These are phyloP conservation scores for Thera britannica DNA, from an alignment of 2,888 invertebrate species.

Conservation along the genomic window DNA sequence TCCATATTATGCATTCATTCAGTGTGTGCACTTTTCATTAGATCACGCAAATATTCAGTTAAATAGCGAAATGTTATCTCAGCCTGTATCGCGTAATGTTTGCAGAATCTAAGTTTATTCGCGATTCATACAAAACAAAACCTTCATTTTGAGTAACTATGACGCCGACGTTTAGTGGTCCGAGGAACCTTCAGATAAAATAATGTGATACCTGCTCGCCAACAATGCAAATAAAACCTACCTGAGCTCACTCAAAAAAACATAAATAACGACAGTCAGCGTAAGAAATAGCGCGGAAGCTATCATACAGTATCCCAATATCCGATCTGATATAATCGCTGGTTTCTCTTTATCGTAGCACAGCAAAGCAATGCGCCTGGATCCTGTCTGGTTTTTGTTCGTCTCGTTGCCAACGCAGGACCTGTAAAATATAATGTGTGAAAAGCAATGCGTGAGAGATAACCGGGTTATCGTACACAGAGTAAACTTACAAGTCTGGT, in stretches of 20 bases:
- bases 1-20: no score
- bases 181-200: no score
- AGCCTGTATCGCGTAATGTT: no score
- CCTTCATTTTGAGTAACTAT: no score
- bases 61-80: no score
- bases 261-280: conserved; percentile 63
- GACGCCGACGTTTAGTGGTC: no score
- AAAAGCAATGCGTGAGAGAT: no score
- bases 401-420: conserved; percentile 59
- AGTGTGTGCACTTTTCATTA: no score
- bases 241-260: conserved; percentile 65
- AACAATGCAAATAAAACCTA: conserved; percentile 27
- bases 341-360: conserved; percentile 48
- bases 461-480: no score
- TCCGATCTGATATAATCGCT: conserved; percentile 48
- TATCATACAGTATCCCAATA: conserved; percentile 64
- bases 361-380: conserved; percentile 42
- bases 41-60: no score
- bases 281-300: conserved; percentile 64
- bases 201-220: background rate
- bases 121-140: no score
- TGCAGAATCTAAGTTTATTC: no score
- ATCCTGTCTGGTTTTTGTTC: conserved; percentile 39
- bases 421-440: conserved; percentile 33
- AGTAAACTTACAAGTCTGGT: conserved; percentile 44